Base-by-base conservation (phyloP, 2,113 vertebrate genomes). In the Austrofundulus limnaeus region DNA sequence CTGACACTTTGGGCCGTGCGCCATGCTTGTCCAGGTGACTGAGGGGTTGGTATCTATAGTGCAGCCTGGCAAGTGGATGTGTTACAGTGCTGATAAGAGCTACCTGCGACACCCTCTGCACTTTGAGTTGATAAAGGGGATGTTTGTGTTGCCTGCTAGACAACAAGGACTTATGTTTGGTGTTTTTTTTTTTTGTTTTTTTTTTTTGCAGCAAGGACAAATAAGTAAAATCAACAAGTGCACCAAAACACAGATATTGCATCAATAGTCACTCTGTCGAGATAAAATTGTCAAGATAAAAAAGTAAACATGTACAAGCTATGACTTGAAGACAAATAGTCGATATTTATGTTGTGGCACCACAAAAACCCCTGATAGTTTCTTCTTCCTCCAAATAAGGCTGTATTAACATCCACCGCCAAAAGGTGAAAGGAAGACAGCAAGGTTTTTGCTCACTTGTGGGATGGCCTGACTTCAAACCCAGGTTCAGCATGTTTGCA, bases 81-180 rank as follows among this genome's bases (percentile, higher is more conserved):
- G 82, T 74, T 74, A 38, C 53, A 60, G 63, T 62, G 69, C 75
- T 85, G 82, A 84, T 84, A 83, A 87, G 75, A 54, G 66, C 60
- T 55, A 72, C 63, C 61, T 67, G 60, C 70, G 57, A 65, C 72
- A 76, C 41, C 69, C 56, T 69, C 8, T 48, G 52, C 41, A 31
- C 69, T 62, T 38, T 42, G 15, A 73, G 38, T 71, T 73, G 77
- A 82, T 76, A 58, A 50, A 82, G 52, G 50, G 39, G 47, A 39
- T 49, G 66, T 67, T 61, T 77, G 59, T 61, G 68, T 72, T 7
- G 57, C 53, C 62, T 52, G 58, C 39, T 51, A 56, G 62, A 76
- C 65, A 53, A 70, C 65, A 51, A 74, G 62, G 46, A 52, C 56
- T 64, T 76, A 74, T 64, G 48, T 66, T 8, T 3, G 21, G 57